Conservation (phyloP, 1,140 invertebrate genomes). For the Choristoneura fumiferana region DNA sequence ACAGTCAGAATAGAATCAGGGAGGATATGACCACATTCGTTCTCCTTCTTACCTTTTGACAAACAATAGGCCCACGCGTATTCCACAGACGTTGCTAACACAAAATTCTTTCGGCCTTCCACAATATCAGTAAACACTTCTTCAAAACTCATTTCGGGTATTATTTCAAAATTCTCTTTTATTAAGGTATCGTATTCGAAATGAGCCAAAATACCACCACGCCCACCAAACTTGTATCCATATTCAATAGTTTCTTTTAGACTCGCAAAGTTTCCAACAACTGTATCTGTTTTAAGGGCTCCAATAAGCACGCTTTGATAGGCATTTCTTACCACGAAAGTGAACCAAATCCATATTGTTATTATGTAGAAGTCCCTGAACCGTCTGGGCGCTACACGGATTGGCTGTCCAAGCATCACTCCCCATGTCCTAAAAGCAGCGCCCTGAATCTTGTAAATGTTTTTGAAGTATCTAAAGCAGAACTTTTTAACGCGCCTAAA, state of each 20-base stretch:
- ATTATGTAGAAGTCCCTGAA: conserved; percentile 63
- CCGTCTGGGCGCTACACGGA: conserved; percentile 43
- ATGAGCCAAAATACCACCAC: conserved; percentile 45
- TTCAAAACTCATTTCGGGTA: conserved; percentile 47
- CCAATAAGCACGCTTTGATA: conserved; percentile 62
- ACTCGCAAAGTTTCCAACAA: conserved; percentile 41
- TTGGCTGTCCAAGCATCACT: conserved; percentile 52
- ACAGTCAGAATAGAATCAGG: conserved; percentile 59
- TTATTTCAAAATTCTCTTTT: conserved; percentile 42
- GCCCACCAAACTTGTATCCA: conserved; percentile 50
- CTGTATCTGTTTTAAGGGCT: conserved; percentile 49
- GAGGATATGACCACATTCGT: conserved; percentile 52
- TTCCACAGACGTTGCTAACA: conserved; percentile 54
- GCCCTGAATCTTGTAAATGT: conserved; percentile 43
- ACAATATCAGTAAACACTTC: conserved; percentile 45
- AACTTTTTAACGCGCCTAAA: conserved; percentile 38
- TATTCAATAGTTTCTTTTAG: conserved; percentile 45
- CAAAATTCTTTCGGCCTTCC: conserved; percentile 46
- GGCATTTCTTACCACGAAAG: conserved; percentile 55
- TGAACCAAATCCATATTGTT: conserved; percentile 58
- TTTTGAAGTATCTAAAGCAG: conserved; percentile 42
- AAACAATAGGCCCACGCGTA: conserved; percentile 54
- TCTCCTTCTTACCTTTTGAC: conserved; percentile 40
- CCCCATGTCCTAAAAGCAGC: conserved; percentile 54
- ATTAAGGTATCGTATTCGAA: conserved; percentile 57